These are phyloP conservation scores for Himalopsyche anomala DNA, from an alignment of 2,888 invertebrate species.

Conservation along the genomic window DNA sequence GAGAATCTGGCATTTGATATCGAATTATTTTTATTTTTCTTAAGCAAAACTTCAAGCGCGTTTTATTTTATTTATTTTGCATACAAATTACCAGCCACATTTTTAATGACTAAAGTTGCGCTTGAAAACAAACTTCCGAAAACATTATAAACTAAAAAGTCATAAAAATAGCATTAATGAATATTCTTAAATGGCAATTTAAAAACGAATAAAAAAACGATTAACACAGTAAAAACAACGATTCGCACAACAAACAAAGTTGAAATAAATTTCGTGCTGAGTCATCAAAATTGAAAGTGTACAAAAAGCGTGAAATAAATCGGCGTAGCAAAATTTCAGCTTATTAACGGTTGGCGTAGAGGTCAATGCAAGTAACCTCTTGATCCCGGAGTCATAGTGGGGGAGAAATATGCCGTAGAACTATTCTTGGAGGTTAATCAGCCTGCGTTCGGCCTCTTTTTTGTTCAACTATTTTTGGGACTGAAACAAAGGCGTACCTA, in stretches of 20 bases:
- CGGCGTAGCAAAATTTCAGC: background rate
- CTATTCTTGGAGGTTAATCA: slow-evolving; percentile 42
- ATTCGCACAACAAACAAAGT: background rate
- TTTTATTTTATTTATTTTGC: too few species aligned
- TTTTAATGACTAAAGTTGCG: background rate
- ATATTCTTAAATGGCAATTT: background rate
- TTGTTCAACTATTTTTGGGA: slow-evolving; percentile 37
- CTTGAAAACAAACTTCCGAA: background rate
- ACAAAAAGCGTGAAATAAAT: background rate
- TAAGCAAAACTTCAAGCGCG: too few species aligned
- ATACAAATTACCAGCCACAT: background rate
- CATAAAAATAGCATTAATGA: slow-evolving; percentile 13
- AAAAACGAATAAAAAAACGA: slow-evolving; percentile 13
- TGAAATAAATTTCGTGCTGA: background rate
- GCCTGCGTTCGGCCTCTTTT: slow-evolving; percentile 15
- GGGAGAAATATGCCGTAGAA: slow-evolving; percentile 6
- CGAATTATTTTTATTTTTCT: too few species aligned
- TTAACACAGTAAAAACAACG: slow-evolving; percentile 10
- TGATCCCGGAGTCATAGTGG: background rate
- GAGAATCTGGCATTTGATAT: too few species aligned
- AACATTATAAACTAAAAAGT: background rate
- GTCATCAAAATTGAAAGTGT: slow-evolving; percentile 8
- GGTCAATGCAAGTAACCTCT: slow-evolving; percentile 9
- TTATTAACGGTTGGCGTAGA: slow-evolving; percentile 2
- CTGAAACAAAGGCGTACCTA: slow-evolving; percentile 22